Evolutionary conservation across 2,888 invertebrate species (phyloP), one percentile per base, ranked within the genome.

Genomic region (Pharmacophagus antenor): DNA sequence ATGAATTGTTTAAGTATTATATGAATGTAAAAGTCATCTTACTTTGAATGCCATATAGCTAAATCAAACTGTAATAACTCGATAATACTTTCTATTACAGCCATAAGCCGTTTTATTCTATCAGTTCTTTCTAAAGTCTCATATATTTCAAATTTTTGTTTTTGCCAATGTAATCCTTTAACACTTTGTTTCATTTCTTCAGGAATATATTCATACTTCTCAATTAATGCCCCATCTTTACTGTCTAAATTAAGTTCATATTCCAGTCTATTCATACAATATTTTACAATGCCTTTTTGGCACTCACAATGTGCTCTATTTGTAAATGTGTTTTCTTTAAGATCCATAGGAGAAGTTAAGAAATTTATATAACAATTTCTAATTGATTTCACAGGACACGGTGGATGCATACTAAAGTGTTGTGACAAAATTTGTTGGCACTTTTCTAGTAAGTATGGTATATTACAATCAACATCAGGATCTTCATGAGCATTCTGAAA

Each of bases 21-120:
- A 7, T 18, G 21, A n/a, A n/a, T 50, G 37, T n/a, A n/a, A n/a
- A n/a, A n/a, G n/a, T n/a, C n/a, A n/a, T 64, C 51, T 47, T 84
- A 91, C 84, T 92, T 91, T 61, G 87, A 76, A 68, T 91, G 83
- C 92, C 92, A 93, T 70, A 92, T 88, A 2, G 88, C 85, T 56
- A 92, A 82, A 77, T 93, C 92, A 74, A 81, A 84, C 71, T 92
- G 92, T 56, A 93, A 69, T 37, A 93, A 73, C 72, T 92, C 89
- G 58, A 92, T 79, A 1, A 92, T 62, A 66, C 89, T 83, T 62
- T 91, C 84, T 20, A 93, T 68, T 5, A 90, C 88, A 41, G 85
- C 77, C 76, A 91, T 90, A 1, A 93, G 63, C 25, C 93, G 82
- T 10, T 91, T 82, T 62, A 93, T 82, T 55, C 92, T 88, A 4